These are phyloP conservation scores for Meandrina meandrites DNA, from an alignment of 92 coral and sea anemone species.

Conservation along the genomic window DNA sequence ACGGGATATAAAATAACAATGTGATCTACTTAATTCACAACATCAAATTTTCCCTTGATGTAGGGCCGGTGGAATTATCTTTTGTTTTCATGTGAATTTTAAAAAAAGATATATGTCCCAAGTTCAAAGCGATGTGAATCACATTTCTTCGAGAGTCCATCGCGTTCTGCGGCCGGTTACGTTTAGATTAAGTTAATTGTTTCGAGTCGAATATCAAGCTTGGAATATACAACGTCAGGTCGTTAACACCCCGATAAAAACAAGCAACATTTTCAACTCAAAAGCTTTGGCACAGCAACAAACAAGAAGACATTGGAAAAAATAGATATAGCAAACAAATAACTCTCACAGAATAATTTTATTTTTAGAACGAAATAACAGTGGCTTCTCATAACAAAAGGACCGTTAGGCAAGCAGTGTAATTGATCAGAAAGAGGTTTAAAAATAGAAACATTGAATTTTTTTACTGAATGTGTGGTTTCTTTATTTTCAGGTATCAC, in stretches of 20 bases:
- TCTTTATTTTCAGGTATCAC: slow-evolving; percentile 72
- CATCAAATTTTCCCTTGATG: not conserved
- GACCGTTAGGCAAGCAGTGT: too few relatives aligned
- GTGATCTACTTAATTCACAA: not conserved
- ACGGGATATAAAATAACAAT: not conserved
- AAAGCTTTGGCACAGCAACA: not conserved
- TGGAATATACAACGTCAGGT: not conserved
- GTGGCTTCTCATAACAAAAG: too few relatives aligned
- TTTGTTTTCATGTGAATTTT: not conserved
- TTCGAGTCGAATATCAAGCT: not conserved
- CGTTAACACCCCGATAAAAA: not conserved
- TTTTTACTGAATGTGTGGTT: not conserved
- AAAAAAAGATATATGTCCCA: not conserved
- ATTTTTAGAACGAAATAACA: too few relatives aligned
- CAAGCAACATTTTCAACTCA: not conserved
- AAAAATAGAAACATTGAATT: not conserved
- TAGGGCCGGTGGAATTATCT: not conserved
- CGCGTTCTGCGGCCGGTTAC: too few relatives aligned
- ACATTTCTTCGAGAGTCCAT: not conserved
- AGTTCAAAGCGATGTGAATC: not conserved
- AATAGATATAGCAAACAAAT: not conserved
- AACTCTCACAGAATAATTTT: not conserved
- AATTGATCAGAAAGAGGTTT: not conserved
- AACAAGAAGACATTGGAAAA: not conserved
- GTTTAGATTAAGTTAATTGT: too few relatives aligned